Base-by-base conservation (phyloP, 2,888 invertebrate genomes). In the Temnothorax ravouxi region DNA sequence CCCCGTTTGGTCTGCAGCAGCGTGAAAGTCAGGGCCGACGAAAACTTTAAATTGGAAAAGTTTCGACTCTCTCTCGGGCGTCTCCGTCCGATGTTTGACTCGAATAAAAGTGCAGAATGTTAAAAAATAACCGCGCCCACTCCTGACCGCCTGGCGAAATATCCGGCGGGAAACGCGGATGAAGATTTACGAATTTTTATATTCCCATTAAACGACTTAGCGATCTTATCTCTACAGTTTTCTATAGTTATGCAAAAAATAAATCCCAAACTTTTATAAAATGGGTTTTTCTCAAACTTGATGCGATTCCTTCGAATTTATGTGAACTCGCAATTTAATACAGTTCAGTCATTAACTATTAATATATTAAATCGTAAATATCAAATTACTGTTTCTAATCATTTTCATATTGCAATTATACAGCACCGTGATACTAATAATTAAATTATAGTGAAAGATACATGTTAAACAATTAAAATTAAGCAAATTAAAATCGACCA, bases 1-100 rank as follows among this genome's bases (percentile, higher is more conserved):
- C 92, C 92, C 90, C 90, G 88, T 88, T 90, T 90, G 90, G 88
- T 85, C 88, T 86, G 88, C 88, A 89, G 89, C 89, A 91, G 91
- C 92, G 92, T 91, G 93, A 92, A 92, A 93, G 92, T 93, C 93
- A 91, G 92, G 91, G 90, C 91, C 86, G 88, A 88, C 85, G 90
- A 87, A 90, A 93, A 93, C 91, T 93, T 93, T 93, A 93, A 93
- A 93, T 93, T 93, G 93, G 93, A 93, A 93, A 93, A 93, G 92
- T 93, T 93, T 93, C 84, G 85, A 84, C 86, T 80, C 76, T 72
- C 72, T 18, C 72, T 18, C 84, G 44, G 88, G 84, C 90, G 91
- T 90, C 91, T 90, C 91, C 85, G 87, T 74, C 74, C 84, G 82
- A 77, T 77, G 79, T 75, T 86, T 83, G 77, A 81, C 85, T 79